A percentile compares a stretch with the other conserved stretches of the same genome.
Evolutionary conservation across 2,888 invertebrate genomes (phyloP).

Genomic region (Pseudolycoriella hygida): DNA sequence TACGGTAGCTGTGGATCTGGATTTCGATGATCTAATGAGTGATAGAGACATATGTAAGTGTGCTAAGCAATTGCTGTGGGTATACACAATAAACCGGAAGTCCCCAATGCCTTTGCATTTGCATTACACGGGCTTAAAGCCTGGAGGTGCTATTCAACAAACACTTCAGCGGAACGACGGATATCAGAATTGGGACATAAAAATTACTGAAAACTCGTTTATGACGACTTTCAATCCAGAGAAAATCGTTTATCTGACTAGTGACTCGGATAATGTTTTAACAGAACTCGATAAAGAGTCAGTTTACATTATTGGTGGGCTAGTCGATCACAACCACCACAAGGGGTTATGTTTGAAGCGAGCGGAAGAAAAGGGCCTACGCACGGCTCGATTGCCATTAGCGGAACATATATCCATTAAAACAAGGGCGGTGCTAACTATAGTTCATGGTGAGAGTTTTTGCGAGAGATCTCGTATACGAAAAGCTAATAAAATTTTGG

Average conservation of each 20-base stretch:
- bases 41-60: conserved; percentile 77
- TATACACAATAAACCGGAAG: conserved; percentile 81
- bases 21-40: conserved; percentile 82
- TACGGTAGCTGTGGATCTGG: conserved; percentile 69
- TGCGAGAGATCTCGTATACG: conserved; percentile 6
- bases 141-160: conserved; percentile 45
- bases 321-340: conserved; percentile 93
- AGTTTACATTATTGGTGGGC: conserved; percentile 87
- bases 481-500: conserved; percentile 6
- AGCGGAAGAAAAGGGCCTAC: conserved; percentile 59
- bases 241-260: conserved; percentile 75
- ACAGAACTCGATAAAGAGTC: conserved; percentile 53
- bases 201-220: conserved; percentile 50
- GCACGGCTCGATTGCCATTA: conserved; percentile 75
- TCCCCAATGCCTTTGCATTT: conserved; percentile 63
- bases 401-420: conserved; percentile 80
- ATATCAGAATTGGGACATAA: conserved; percentile 83
- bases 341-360: conserved; percentile 79
- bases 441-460: conserved; percentile 80
- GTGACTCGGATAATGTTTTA: conserved; percentile 83
- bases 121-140: conserved; percentile 58
- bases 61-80: conserved; percentile 74
- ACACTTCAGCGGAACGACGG: conserved; percentile 71
- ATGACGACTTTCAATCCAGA: conserved; percentile 46
- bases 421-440: conserved; percentile 81